Base-by-base conservation (phyloP, 1,140 invertebrate genomes). In the Saccostrea cuccullata region DNA sequence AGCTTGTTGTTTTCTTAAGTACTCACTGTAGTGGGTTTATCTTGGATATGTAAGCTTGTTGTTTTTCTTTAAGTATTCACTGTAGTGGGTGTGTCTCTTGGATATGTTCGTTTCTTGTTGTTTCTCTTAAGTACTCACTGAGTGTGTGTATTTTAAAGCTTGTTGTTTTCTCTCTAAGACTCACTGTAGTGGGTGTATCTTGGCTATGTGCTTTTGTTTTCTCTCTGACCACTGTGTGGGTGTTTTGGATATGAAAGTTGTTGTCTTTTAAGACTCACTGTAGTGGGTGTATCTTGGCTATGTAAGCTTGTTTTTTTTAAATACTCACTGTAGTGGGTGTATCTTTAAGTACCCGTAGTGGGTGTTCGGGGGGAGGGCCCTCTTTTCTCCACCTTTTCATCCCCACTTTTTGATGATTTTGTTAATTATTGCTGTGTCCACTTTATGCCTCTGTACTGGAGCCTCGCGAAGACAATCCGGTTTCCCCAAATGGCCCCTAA, bases 401-500 rank as follows among this genome's bases (percentile, higher is more conserved):
- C 23, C 82, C 82, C 82, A 84, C 47, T 84, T 56, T 20, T 84
- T 84, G 82, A 84, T 20, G 15, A 84, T 84, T 55, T 87, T 56
- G 73, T 87, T 55, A 11, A 82, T 82, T 2, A 82, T 82, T 1
- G 70, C 70, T 40, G 20, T 58, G 40, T 82, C n/a, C 8, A 84
- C 82, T 17, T 55, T 55, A 4, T 86, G 85, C 15, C 30, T 77
- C 17, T 55, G 86, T 2, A 26, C 9, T 58, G 67, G 40, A 15
- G 23, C 20, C 67, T 87, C 86, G 40, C 86, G 86, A 15, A 87
- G 73, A 26, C 56, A 13, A 30, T 87, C 73, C 15, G 55, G 12
- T 82, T 82, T 40, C 55, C 56, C 86, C 86, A 87, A 56, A 87
- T 87, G 15, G 67, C 86, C 1, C 23, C 86, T 87, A 73, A 40